These are phyloP conservation scores for Erethizon dorsatum DNA, from an alignment of 2,797 vertebrate genomes.

Conservation along the genomic window DNA sequence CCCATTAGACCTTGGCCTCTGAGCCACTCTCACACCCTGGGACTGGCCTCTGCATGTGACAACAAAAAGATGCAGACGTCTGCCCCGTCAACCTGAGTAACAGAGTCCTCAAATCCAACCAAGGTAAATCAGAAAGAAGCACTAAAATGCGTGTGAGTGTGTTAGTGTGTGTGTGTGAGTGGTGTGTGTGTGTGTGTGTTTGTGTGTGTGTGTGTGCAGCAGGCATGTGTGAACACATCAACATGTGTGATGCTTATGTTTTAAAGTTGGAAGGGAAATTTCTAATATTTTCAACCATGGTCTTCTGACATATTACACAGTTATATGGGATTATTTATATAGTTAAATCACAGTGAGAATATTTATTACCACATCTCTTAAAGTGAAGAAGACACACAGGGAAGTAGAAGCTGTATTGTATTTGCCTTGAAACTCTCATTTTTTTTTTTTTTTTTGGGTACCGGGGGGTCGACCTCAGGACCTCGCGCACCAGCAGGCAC, in stretches of 20 bases:
- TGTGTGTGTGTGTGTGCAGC: neutral
- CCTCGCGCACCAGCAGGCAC: too few species aligned
- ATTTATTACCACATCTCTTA: conserved; percentile 55
- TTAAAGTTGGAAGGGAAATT: conserved; percentile 5
- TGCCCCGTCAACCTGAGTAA: neutral
- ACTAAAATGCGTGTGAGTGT: fast-evolving
- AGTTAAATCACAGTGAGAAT: conserved; percentile 6
- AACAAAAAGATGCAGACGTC: neutral
- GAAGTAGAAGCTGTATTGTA: neutral
- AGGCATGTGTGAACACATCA: neutral
- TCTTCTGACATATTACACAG: neutral
- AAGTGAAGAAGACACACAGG: conserved; percentile 28
- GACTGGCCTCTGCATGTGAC: neutral
- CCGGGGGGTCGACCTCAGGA: too few species aligned
- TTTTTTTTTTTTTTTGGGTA: conserved; percentile 37
- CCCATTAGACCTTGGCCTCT: neutral
- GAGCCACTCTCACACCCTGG: neutral
- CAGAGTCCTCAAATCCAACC: conserved; percentile 7
- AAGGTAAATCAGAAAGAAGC: neutral
- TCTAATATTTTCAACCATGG: neutral
- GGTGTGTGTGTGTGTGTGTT: neutral
- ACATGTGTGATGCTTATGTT: neutral
- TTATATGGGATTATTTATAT: neutral
- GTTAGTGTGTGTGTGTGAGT: neutral
- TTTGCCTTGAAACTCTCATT: conserved; percentile 51